Conservation (phyloP, 2,113 vertebrate species). For the Amphilophus citrinellus region DNA sequence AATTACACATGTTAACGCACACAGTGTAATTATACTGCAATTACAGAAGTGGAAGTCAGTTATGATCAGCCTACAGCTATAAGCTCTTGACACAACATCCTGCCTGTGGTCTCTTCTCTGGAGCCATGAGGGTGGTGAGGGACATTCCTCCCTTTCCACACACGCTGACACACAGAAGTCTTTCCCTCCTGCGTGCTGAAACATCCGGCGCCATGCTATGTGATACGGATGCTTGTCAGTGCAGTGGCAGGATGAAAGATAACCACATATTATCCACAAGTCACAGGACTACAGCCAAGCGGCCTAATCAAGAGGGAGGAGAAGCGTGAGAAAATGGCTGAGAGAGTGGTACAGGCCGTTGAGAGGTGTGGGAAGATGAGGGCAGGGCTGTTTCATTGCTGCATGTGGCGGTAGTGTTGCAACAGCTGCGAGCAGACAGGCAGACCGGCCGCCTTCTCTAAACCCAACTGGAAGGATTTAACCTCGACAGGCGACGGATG, state of each 20-base stretch:
- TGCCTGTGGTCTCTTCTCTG: constrained; percentile 48
- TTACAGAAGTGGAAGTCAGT: constrained; percentile 61
- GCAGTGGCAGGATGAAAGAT: constrained; percentile 46
- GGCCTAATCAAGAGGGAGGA: constrained; percentile 50
- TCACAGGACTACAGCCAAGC: constrained; percentile 39
- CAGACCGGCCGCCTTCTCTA: neutral
- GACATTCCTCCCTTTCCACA: constrained; percentile 32
- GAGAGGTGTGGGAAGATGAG: constrained; percentile 46
- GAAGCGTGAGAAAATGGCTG: constrained; percentile 45
- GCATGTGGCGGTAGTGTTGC: neutral
- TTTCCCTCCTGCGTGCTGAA: constrained; percentile 25
- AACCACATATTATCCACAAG: constrained; percentile 50
- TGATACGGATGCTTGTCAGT: constrained; percentile 65
- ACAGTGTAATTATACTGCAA: constrained; percentile 54
- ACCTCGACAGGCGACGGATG: constrained; percentile 11
- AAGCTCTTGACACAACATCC: constrained; percentile 66
- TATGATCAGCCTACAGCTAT: constrained; percentile 55
- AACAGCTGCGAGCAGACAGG: constrained; percentile 47
- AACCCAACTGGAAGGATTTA: constrained; percentile 39
- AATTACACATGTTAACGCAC: constrained; percentile 48
- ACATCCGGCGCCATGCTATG: constrained; percentile 45
- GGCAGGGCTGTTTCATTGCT: neutral
- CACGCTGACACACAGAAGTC: constrained; percentile 9
- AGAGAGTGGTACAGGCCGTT: neutral
- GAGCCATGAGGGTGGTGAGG: constrained; percentile 48